Conservation (phyloP, 2,797 vertebrate genomes). For the Pipistrellus pygmaeus region DNA sequence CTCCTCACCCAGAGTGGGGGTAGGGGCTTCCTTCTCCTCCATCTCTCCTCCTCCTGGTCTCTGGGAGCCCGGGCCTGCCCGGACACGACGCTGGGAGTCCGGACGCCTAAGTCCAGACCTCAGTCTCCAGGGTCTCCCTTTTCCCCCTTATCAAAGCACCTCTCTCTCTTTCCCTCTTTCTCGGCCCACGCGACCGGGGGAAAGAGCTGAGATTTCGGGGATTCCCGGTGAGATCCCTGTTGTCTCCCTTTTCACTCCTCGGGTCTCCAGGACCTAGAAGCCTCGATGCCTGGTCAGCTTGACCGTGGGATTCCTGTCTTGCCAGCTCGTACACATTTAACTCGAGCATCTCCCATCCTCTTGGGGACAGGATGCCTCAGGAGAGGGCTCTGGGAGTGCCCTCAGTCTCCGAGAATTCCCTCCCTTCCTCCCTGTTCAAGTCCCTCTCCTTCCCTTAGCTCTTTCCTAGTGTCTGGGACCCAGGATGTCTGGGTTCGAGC, state of each 20-base stretch:
- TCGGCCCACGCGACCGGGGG: slow-evolving; percentile 86
- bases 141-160: neutral
- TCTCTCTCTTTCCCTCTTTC: slow-evolving; percentile 55
- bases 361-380: slow-evolving; percentile 6
- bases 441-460: neutral
- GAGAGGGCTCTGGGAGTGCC: slow-evolving; percentile 42
- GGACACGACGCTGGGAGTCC: neutral
- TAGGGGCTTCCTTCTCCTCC: slow-evolving; percentile 55
- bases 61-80: neutral
- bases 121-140: neutral
- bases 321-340: neutral
- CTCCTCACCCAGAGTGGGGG: slow-evolving; percentile 75
- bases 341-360: slow-evolving; percentile 25
- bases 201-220: slow-evolving; percentile 86
- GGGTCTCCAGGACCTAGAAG: slow-evolving; percentile 15
- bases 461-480: neutral
- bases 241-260: neutral
- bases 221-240: neutral
- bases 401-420: slow-evolving; percentile 46
- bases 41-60: neutral
- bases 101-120: slow-evolving; percentile 13
- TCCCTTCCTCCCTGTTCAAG: neutral
- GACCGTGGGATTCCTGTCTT: slow-evolving; percentile 8
- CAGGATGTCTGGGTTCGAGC: neutral
- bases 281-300: neutral